Base-by-base conservation (phyloP, 2,113 vertebrate genomes). In the Lethenteron camtschaticum region DNA sequence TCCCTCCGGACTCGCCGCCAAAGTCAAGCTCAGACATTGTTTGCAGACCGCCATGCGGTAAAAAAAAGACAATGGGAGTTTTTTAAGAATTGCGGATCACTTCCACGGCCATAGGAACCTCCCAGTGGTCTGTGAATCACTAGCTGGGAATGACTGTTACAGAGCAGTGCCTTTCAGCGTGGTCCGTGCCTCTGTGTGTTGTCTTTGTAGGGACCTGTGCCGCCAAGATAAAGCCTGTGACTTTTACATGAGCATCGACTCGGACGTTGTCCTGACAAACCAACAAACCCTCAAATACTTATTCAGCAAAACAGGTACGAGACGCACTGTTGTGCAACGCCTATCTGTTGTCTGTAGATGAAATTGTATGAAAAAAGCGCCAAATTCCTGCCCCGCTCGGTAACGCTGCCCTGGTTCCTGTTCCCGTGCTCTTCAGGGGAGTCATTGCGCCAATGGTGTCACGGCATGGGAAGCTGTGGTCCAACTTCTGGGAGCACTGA, bases 401-500 rank as follows among this genome's bases (percentile, higher is more conserved):
- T 68, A 55, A 70, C 71, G 16, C 41, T 14, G 3, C n/a, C 56
- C 60, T 10, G 12, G 71, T n/a, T 69, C 69, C 8, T 63, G 68
- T 69, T 8, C 56, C 55, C 73, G 56, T 68, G 57, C 57, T 16
- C 73, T 71, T 73, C 80, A 96, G 94, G 70, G 95, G 92, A 78
- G 73, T 99, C 63, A 80, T 95, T 10, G 83, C 87, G 0, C 92
- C 94, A 0, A 79, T 99, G 79, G 79, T 96, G 56, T 89, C 81
- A 63, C 85, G 89, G 2, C 74, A 74, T 0, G 85, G 87, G 70
- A 86, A 87, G 69, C 74, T 99, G 72, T 96, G 94, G 94, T 92
- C 87, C 1, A 99, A 99, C 77, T 99, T 96, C 81, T 96, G 94
- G 92, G 90, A 4, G 88, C 89, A 0, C 76, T 99, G 73, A 94